Evolutionary conservation across 2,888 invertebrate genomes (phyloP).

Genomic region (Caenorhabditis virilis): DNA sequence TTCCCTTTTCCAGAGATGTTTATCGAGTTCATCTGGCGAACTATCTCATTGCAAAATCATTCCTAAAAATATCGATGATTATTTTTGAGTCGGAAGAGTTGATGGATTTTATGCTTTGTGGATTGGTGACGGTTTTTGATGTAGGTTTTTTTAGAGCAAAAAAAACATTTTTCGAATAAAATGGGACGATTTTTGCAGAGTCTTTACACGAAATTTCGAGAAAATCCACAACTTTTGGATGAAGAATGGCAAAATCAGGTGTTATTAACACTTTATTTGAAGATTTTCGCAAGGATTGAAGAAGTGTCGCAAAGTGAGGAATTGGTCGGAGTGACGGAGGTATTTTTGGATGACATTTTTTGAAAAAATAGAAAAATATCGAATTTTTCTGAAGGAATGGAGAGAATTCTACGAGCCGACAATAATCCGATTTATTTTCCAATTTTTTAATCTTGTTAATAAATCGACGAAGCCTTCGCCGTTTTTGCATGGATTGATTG

Average conservation of each 20-base stretch:
- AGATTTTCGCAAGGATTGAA: constrained; percentile 7
- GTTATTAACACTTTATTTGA: not conserved
- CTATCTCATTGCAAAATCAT: too few species aligned
- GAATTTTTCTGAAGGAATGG: constrained; percentile 41
- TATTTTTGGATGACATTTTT: too few species aligned
- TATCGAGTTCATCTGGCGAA: too few species aligned
- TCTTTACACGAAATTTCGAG: not conserved
- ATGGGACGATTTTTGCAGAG: not conserved
- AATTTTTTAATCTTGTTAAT: constrained; percentile 15
- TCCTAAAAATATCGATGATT: too few species aligned
- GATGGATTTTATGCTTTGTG: constrained; percentile 38
- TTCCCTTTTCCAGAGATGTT: too few species aligned
- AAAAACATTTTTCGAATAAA: not conserved
- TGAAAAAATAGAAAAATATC: too few species aligned
- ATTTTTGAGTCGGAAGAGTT: too few species aligned
- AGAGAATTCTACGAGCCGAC: constrained; percentile 30
- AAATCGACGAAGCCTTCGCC: constrained; percentile 20
- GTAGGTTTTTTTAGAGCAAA: constrained; percentile 5
- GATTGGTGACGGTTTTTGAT: constrained; percentile 34
- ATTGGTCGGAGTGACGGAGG: too few species aligned
- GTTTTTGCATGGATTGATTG: constrained; percentile 1
- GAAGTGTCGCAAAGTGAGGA: too few species aligned
- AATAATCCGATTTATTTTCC: constrained; percentile 6
- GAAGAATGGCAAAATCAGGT: not conserved
- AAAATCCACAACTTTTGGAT: not conserved